Conservation (phyloP, 2,888 invertebrate species). For the Rhyacophila evoluta region DNA sequence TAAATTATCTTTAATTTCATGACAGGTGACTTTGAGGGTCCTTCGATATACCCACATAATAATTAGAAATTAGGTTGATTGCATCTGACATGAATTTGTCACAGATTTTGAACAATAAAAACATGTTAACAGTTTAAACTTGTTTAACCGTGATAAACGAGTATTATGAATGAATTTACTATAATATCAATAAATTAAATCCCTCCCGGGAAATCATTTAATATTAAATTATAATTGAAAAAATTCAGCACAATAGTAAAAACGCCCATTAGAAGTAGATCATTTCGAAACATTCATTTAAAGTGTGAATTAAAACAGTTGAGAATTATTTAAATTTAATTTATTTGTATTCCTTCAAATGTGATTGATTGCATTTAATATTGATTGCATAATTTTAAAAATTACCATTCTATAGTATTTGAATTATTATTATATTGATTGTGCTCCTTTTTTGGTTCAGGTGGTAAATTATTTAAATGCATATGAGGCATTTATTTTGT, state of each 20-base stretch:
- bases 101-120: background rate
- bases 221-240: background rate
- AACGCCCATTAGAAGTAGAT: background rate
- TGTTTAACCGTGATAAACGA: background rate
- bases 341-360: slow-evolving; percentile 20
- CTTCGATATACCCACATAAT: background rate
- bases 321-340: background rate
- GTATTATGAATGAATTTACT: background rate
- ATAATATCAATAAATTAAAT: background rate
- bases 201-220: background rate
- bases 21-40: slow-evolving; percentile 85
- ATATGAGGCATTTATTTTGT: background rate
- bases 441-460: background rate
- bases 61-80: background rate
- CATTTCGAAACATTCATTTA: background rate
- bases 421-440: slow-evolving; percentile 1
- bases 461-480: slow-evolving; percentile 10
- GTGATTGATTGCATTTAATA: slow-evolving; percentile 3
- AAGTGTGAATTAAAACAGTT: background rate
- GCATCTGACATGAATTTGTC: background rate
- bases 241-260: background rate
- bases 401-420: background rate
- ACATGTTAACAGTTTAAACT: background rate
- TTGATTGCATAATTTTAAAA: background rate
- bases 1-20: no score